Percentiles rank a stretch among this genome's conserved stretches.
Conservation (phyloP, 2,888 invertebrate species). For the Alsophila aescularia region DNA sequence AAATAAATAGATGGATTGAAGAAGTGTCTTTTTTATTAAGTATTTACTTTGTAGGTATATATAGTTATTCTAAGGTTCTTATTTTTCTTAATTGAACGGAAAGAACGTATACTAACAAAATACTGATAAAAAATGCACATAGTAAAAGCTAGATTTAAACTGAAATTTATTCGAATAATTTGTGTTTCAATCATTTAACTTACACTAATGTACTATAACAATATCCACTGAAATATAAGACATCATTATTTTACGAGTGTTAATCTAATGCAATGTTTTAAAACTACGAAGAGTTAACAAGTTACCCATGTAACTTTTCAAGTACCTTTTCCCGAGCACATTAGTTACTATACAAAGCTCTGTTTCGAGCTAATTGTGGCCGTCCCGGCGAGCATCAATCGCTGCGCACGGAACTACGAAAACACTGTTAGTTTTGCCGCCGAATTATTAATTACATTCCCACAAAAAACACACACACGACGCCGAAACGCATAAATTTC, state of each 20-base stretch:
- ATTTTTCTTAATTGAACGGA: no score
- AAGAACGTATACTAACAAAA: no score
- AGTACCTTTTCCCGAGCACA: slow-evolving; percentile 9
- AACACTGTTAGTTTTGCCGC: slow-evolving; percentile 86
- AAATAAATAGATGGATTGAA: neutral
- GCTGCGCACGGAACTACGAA: slow-evolving; percentile 74
- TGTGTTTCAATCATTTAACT: no score
- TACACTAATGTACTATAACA: no score
- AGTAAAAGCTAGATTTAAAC: no score
- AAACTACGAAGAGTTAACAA: neutral
- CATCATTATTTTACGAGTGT: no score
- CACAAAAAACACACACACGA: slow-evolving; percentile 82
- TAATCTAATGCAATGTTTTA: neutral
- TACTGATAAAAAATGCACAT: no score
- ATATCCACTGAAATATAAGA: no score
- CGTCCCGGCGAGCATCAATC: slow-evolving; percentile 71
- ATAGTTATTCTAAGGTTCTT: no score
- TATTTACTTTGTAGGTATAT: no score
- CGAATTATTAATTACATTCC: slow-evolving; percentile 85
- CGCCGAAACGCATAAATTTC: slow-evolving; percentile 84
- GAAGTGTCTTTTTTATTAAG: neutral
- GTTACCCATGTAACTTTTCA: neutral
- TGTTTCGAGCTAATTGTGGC: slow-evolving; percentile 60
- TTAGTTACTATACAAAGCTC: slow-evolving; percentile 31
- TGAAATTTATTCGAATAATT: no score